Conservation (phyloP, 2,888 invertebrate genomes). For the Drosophila histrio region DNA sequence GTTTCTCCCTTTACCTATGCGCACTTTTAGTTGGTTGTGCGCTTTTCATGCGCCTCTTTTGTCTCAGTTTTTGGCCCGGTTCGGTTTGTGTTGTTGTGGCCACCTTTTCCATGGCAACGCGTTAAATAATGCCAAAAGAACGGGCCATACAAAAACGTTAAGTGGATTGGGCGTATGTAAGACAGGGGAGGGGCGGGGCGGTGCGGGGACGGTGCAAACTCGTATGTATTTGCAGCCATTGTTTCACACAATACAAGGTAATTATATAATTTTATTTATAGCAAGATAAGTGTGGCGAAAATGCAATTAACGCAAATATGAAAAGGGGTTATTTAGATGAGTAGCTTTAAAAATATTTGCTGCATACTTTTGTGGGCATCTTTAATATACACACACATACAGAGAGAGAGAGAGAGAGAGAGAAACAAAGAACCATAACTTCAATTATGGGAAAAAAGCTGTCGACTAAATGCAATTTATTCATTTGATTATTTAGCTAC, state of each 20-base stretch:
- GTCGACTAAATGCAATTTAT: constrained; percentile 43
- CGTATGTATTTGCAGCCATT: constrained; percentile 22
- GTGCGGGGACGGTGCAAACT: neutral
- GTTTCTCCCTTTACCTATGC: constrained; percentile 44
- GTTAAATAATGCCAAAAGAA: constrained; percentile 74
- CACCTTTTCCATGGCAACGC: constrained; percentile 75
- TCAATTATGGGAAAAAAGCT: constrained; percentile 45
- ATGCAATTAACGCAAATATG: constrained; percentile 69
- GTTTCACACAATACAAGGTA: constrained; percentile 72
- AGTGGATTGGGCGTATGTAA: constrained; percentile 57
- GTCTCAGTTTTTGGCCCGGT: constrained; percentile 39
- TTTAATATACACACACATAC: constrained; percentile 14
- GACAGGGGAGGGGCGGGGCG: neutral
- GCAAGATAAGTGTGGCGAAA: constrained; percentile 79
- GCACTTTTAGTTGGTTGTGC: constrained; percentile 63
- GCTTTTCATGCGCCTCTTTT: constrained; percentile 51
- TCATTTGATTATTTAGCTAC: constrained; percentile 50
- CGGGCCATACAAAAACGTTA: constrained; percentile 54
- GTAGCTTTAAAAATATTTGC: neutral
- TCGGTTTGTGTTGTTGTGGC: constrained; percentile 60
- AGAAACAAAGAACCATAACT: constrained; percentile 40
- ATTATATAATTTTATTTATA: constrained; percentile 80
- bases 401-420: too few relatives aligned
- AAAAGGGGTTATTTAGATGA: constrained; percentile 4
- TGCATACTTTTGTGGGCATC: constrained; percentile 19